Percentiles rank a stretch among this genome's conserved stretches.
These are phyloP conservation scores for Porites evermanni DNA, from an alignment of 92 coral and sea anemone species.

Conservation along the genomic window DNA sequence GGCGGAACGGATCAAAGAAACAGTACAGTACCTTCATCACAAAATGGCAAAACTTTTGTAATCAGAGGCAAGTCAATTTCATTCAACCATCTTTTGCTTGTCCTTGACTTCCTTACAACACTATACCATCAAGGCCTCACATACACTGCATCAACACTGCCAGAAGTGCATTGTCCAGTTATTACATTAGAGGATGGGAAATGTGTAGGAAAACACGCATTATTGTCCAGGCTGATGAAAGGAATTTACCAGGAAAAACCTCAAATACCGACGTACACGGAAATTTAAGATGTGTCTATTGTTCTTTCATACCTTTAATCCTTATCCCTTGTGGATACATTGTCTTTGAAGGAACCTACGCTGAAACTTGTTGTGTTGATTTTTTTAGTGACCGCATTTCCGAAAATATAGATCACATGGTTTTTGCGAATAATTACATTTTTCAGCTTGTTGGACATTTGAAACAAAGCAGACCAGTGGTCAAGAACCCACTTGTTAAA, in stretches of 20 bases:
- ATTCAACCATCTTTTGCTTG: conserved; percentile 3
- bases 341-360: conserved; percentile 51
- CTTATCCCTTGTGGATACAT: not conserved
- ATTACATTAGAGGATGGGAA: conserved; percentile 43
- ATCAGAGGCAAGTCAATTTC: not conserved
- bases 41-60: conserved; percentile 29
- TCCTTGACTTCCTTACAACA: conserved; percentile 43
- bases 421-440: conserved; percentile 4
- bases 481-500: too few species aligned
- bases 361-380: conserved; percentile 42
- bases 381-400: conserved; percentile 28
- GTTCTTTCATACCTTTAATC: conserved; percentile 43
- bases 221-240: conserved; percentile 32
- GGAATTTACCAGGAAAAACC: conserved; percentile 51
- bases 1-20: conserved; percentile 33
- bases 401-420: conserved; percentile 40
- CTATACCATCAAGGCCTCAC: conserved; percentile 39
- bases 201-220: conserved; percentile 41
- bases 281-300: conserved; percentile 52
- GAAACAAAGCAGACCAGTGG: too few species aligned
- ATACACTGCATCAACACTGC: conserved; percentile 35
- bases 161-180: conserved; percentile 48
- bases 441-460: conserved; percentile 28
- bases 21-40: conserved; percentile 23
- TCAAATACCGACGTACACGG: conserved; percentile 43